Evolutionary conservation across 2,113 vertebrate species (phyloP).

Genomic region (Syngnathus floridae): DNA sequence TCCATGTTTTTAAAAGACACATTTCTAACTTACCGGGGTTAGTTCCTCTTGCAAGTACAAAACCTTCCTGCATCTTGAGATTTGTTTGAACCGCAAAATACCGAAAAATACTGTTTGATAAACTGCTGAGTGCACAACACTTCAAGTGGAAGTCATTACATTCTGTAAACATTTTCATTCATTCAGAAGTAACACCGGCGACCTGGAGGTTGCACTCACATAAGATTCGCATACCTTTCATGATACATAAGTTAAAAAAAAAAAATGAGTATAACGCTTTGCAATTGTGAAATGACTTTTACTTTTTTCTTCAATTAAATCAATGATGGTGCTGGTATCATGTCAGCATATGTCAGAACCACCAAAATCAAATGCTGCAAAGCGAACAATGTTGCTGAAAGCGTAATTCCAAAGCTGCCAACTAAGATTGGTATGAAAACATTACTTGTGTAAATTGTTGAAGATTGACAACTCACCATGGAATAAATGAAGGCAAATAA

Average conservation of each 20-base stretch:
- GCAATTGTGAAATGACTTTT: not conserved
- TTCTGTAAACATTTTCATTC: slow-evolving; percentile 15
- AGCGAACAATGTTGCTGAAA: too few relatives aligned
- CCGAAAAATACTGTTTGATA: slow-evolving; percentile 26
- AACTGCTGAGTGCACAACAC: slow-evolving; percentile 31
- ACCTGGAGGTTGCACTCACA: slow-evolving; percentile 16
- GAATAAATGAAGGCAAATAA: not conserved
- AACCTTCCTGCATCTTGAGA: not conserved
- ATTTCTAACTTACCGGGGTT: slow-evolving; percentile 8
- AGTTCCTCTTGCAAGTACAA: slow-evolving; percentile 5
- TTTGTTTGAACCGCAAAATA: slow-evolving; percentile 8
- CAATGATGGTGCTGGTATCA: too few relatives aligned
- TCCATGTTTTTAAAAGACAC: not conserved
- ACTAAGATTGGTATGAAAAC: too few relatives aligned
- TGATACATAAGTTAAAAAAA: slow-evolving; percentile 14
- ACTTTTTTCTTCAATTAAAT: not conserved
- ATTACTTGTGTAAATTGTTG: too few relatives aligned
- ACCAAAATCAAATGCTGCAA: not conserved
- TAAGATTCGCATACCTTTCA: slow-evolving; percentile 22
- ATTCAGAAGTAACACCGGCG: slow-evolving; percentile 9
- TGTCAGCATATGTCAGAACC: not conserved
- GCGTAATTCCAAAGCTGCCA: too few relatives aligned
- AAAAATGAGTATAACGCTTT: not conserved
- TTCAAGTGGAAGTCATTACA: slow-evolving; percentile 11
- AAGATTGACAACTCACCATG: too few relatives aligned